Base-by-base conservation (phyloP, 2,113 vertebrate species). In the Rhipidura dahli region DNA sequence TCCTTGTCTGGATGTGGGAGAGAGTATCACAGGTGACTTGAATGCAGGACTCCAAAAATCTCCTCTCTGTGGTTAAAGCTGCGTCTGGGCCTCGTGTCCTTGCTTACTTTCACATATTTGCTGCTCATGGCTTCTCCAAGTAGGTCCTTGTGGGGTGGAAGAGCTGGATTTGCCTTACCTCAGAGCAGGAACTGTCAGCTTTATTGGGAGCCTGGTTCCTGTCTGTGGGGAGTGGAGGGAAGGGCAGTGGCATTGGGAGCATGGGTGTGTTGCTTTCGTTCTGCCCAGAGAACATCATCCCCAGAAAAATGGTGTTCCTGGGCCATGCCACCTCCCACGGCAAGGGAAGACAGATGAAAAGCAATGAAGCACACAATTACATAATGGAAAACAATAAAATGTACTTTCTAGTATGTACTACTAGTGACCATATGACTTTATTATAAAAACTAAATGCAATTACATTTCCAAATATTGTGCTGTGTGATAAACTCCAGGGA, bases 331-430 rank as follows among this genome's bases (percentile, higher is more conserved):
- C 93, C 97, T 98, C 98, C 98, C 95, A 96, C 83, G 8, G 89
- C 73, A 90, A 93, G 68, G 90, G 91, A 95, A 83, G 97, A 39
- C 56, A 87, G 90, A 97, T 93, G 88, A 93, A 93, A 97, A 95
- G 96, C 98, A 98, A 96, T 44, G 97, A 98, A 98, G 97, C 98
- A 97, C 93, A 96, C 76, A 97, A 94, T 94, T 96, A 89, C 95
- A 96, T 98, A 97, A 98, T 98, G 97, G 97, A 98, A 98, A 98
- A 94, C 97, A 97, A 96, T 98, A 98, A 98, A 98, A 97, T 28
- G 81, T 56, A 11, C 91, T 76, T 96, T 96, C 89, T 92, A 70
- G 84, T 97, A 92, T 93, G 90, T 92, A 96, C 88, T 96, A 89
- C 42, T 61, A 96, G 94, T 97, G 98, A 97, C 96, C 87, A 42